Conservation (phyloP, 1,140 invertebrate species). For the Tribolium madens region DNA sequence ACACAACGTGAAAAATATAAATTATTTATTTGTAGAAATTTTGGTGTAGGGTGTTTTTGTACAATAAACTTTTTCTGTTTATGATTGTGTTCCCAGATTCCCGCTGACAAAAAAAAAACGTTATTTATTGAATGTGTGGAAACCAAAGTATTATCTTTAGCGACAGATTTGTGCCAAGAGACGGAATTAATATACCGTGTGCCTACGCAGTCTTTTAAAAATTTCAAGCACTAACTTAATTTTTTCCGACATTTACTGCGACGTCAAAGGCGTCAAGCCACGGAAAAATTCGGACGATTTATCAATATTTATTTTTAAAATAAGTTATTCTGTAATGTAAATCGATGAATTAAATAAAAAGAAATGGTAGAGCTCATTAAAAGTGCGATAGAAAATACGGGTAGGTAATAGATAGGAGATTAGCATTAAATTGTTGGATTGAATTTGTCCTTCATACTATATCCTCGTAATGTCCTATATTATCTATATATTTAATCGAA, state of each 20-base stretch:
- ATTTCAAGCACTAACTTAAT: conserved; percentile 15
- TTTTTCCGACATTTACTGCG: conserved; percentile 25
- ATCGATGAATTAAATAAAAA: conserved; percentile 1
- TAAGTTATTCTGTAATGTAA: neutral
- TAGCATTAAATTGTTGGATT: conserved; percentile 42
- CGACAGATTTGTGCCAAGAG: conserved; percentile 33
- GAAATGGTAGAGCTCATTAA: conserved; percentile 6
- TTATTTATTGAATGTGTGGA: conserved; percentile 25
- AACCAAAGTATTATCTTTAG: conserved; percentile 35
- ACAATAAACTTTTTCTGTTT: conserved; percentile 33
- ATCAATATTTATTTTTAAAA: neutral
- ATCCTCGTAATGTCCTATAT: conserved; percentile 21
- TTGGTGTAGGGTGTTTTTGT: conserved; percentile 22
- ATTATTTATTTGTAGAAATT: neutral
- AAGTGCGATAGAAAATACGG: conserved; percentile 14
- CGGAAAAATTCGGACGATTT: neutral
- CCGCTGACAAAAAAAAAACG: neutral
- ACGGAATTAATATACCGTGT: conserved; percentile 18
- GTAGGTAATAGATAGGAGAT: conserved; percentile 24
- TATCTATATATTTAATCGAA: conserved; percentile 45
- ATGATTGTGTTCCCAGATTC: conserved; percentile 8
- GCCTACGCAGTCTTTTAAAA: conserved; percentile 29
- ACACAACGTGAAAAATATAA: neutral
- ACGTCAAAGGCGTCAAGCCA: neutral
- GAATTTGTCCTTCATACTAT: conserved; percentile 42